Base-by-base conservation (phyloP, 2,113 vertebrate genomes). In the Dolichallabes microphthalmus region DNA sequence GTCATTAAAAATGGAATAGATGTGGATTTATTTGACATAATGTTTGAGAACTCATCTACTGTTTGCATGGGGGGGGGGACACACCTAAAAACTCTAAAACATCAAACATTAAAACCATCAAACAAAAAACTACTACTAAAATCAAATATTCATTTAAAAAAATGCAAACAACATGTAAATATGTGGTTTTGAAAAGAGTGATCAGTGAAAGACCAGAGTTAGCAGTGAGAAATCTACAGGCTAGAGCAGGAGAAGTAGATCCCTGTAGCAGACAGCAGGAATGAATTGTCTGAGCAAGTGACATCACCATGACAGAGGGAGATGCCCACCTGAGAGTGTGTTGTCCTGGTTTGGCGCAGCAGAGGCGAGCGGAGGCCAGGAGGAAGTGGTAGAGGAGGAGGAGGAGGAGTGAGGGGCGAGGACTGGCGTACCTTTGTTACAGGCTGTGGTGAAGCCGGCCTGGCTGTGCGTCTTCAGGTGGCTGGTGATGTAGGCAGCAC, bases 401-500 rank as follows among this genome's bases (percentile, higher is more conserved):
- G 81, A 25, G 57, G 35, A 79, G 61, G 27, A 35, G 39, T 22
- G 45, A 73, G 57, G 32, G 9, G 55, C 45, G 3, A 11, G 27
- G 27, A 57, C 20, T 82, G 93, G 88, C 94, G 90, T 96, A 96
- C 98, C 97, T 97, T 98, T 98, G 93, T 97, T 98, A 94, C 97
- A 99, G 82, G 90, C 88, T 71, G 94, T 96, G 93, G 94, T 99
- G 95, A 98, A 99, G 94, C 96, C 96, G 93, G 96, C 95, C 92
- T 99, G 97, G 87, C 97, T 97, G 35, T 99, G 98, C 58, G 97
- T 99, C 96, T 99, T 99, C 92, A 99, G 95, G 94, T 99, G 98
- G 96, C 97, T 99, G 93, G 98, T 98, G 94, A 99, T 98, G 93
- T 99, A 99, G 57, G 98, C 97, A 81, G 98, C 97, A 78, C 97